These are phyloP conservation scores for Rhynchophorus ferrugineus DNA, from an alignment of 1,140 invertebrate genomes.

Conservation along the genomic window DNA sequence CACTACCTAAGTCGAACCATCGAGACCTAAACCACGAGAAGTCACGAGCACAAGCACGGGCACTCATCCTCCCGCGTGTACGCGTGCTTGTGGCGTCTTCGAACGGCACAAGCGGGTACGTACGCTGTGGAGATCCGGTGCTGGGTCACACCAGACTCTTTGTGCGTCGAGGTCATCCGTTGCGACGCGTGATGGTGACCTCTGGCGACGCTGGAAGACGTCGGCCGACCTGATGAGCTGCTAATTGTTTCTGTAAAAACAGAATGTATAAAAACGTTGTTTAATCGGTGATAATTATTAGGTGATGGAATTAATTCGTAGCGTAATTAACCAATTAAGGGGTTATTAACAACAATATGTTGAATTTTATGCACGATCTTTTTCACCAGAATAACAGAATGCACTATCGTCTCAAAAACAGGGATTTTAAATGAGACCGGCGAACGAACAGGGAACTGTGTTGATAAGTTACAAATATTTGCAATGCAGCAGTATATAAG, in stretches of 20 bases:
- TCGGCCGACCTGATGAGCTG: neutral
- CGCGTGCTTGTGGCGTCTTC: constrained; percentile 32
- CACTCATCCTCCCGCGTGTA: constrained; percentile 31
- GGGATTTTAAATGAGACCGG: too few relatives aligned
- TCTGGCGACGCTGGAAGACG: neutral
- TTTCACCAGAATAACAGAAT: too few relatives aligned
- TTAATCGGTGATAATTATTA: too few relatives aligned
- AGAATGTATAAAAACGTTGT: neutral
- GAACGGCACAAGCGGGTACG: constrained; percentile 39
- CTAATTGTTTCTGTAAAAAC: constrained; percentile 6
- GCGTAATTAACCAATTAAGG: too few relatives aligned
- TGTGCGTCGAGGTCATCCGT: neutral
- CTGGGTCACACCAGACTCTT: constrained; percentile 20
- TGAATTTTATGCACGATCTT: too few relatives aligned
- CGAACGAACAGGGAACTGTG: too few relatives aligned
- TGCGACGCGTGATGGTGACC: constrained; percentile 1
- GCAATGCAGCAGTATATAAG: too few relatives aligned
- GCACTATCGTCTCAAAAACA: too few relatives aligned
- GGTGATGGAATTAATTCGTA: too few relatives aligned
- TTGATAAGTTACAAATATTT: too few relatives aligned
- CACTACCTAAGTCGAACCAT: constrained; percentile 30
- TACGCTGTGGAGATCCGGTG: constrained; percentile 38
- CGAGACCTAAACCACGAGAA: neutral
- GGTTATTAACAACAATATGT: too few relatives aligned
- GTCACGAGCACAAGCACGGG: constrained; percentile 40